Evolutionary conservation across 2,797 vertebrate species (phyloP).

Genomic region (Danio albolineatus): DNA sequence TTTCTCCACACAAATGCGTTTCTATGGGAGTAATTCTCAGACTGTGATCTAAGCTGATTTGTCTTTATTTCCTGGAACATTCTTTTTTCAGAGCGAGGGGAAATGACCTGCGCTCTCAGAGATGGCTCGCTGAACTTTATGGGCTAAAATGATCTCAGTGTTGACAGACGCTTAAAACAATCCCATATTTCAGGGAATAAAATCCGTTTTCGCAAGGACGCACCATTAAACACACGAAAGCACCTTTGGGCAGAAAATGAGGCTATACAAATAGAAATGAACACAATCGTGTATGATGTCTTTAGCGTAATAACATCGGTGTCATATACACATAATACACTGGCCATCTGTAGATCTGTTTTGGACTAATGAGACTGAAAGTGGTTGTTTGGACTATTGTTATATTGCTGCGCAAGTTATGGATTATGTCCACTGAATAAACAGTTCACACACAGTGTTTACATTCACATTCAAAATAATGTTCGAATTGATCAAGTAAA

Average conservation of each 20-base stretch:
- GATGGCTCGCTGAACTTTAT: conserved; percentile 29
- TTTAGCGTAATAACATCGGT: conserved; percentile 34
- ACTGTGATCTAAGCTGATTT: conserved; percentile 45
- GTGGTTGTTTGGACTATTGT: background rate
- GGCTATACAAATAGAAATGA: conserved; percentile 7
- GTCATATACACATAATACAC: conserved; percentile 32
- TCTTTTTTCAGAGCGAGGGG: conserved; percentile 23
- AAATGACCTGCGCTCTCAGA: conserved; percentile 13
- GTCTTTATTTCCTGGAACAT: conserved; percentile 51
- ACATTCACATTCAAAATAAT: too few relatives aligned
- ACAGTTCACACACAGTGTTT: too few relatives aligned
- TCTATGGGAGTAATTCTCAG: conserved; percentile 52
- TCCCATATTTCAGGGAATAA: conserved; percentile 34
- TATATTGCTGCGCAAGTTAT: background rate
- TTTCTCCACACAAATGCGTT: conserved; percentile 53
- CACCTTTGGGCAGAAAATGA: conserved; percentile 28
- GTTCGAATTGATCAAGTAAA: too few relatives aligned
- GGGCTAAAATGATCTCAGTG: conserved; percentile 11
- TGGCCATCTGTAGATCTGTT: conserved; percentile 30
- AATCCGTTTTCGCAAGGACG: conserved; percentile 23
- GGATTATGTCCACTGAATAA: too few relatives aligned
- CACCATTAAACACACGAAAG: conserved; percentile 37
- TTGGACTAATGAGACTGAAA: background rate
- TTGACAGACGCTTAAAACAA: conserved; percentile 39
- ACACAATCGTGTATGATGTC: conserved; percentile 19